Evolutionary conservation across 2,888 invertebrate species (phyloP).

Genomic region (Acrobasis suavella): DNA sequence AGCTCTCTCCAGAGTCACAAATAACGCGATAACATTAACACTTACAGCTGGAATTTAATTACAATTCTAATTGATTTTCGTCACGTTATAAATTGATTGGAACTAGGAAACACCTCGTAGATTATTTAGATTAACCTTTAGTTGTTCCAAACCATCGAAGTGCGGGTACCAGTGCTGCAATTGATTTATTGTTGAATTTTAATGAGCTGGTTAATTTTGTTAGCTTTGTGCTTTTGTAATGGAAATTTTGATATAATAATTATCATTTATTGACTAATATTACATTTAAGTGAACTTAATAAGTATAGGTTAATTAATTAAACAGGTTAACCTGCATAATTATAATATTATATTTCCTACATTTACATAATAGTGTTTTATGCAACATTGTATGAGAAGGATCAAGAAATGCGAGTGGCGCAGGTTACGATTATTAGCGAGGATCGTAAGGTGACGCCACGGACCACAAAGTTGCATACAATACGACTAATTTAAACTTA

Average conservation of each 20-base stretch:
- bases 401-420: too few species aligned
- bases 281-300: background rate
- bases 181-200: slow-evolving; percentile 13
- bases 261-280: background rate
- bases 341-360: too few species aligned
- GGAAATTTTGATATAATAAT: background rate
- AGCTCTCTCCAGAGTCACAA: slow-evolving; percentile 14
- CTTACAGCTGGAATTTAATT: slow-evolving; percentile 17
- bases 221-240: background rate
- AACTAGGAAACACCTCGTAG: slow-evolving; percentile 5
- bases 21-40: slow-evolving; percentile 23
- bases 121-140: slow-evolving; percentile 17
- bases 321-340: too few species aligned
- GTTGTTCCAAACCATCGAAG: slow-evolving; percentile 6
- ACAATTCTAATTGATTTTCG: slow-evolving; percentile 17
- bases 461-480: too few species aligned
- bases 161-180: slow-evolving; percentile 1
- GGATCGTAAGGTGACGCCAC: too few species aligned
- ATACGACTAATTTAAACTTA: too few species aligned
- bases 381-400: too few species aligned
- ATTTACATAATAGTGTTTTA: too few species aligned
- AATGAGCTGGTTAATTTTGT: slow-evolving; percentile 1
- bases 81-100: slow-evolving; percentile 19
- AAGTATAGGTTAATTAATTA: background rate
- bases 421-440: too few species aligned